Evolutionary conservation across 2,797 vertebrate genomes (phyloP).

Genomic region (Yasuhikotakia modesta): DNA sequence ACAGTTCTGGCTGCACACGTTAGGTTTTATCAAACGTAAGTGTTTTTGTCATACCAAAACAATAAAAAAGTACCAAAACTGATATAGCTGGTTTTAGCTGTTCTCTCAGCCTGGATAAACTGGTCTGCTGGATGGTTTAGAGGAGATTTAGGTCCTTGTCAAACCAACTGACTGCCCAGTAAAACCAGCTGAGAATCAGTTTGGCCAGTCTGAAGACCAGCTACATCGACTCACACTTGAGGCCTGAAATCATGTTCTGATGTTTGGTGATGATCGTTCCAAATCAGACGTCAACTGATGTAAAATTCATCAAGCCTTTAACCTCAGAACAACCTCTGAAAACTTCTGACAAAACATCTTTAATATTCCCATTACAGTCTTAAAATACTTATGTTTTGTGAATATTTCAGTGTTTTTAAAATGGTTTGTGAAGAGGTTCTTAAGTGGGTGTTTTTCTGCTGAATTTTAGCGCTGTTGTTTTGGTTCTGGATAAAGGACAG

Average conservation of each 20-base stretch:
- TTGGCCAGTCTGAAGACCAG: neutral
- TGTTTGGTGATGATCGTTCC: neutral
- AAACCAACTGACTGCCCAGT: too few species aligned
- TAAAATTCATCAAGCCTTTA: conserved; percentile 1
- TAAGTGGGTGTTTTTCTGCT: conserved; percentile 18
- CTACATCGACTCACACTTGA: neutral
- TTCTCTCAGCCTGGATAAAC: too few species aligned
- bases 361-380: conserved; percentile 6
- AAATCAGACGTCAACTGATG: neutral
- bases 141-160: too few species aligned
- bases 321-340: neutral
- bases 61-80: too few species aligned
- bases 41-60: too few species aligned
- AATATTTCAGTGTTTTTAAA: conserved; percentile 21
- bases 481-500: neutral
- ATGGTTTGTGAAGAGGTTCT: neutral
- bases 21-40: neutral
- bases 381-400: conserved; percentile 8
- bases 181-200: too few species aligned
- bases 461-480: conserved; percentile 16
- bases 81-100: too few species aligned
- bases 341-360: neutral
- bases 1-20: neutral
- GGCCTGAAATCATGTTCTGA: neutral
- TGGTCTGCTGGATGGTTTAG: too few species aligned